Evolutionary conservation across 1,140 invertebrate species (phyloP).

Genomic region (Phortica variegata): DNA sequence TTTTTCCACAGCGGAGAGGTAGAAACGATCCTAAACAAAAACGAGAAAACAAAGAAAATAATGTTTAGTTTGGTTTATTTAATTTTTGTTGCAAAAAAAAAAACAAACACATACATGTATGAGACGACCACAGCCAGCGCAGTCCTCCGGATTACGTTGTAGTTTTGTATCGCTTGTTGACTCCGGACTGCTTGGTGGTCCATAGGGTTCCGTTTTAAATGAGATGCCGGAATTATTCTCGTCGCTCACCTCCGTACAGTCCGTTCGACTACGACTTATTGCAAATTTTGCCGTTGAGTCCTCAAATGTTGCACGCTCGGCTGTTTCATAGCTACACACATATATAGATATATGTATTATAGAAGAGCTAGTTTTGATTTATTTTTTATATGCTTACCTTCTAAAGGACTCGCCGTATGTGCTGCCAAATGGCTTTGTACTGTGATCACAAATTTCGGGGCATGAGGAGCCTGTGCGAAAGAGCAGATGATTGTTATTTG

Average conservation of each 20-base stretch:
- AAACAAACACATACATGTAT: conserved; percentile 51
- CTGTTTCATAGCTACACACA: conserved; percentile 41
- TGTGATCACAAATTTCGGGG: conserved; percentile 56
- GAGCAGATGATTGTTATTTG: conserved; percentile 54
- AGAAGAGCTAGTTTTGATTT: background rate
- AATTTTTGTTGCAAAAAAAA: background rate
- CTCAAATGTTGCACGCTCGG: conserved; percentile 48
- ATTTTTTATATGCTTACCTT: conserved; percentile 32
- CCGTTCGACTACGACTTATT: conserved; percentile 44
- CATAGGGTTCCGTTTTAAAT: conserved; percentile 55
- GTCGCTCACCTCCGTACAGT: conserved; percentile 49
- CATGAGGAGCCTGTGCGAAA: conserved; percentile 55
- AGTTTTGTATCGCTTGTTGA: conserved; percentile 48
- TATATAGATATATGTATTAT: background rate
- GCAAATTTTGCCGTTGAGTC: conserved; percentile 49
- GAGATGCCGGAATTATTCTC: conserved; percentile 53
- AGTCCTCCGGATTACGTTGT: conserved; percentile 46
- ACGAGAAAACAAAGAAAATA: conserved; percentile 12
- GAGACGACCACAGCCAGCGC: conserved; percentile 55
- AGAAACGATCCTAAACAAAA: conserved; percentile 75
- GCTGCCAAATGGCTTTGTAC: conserved; percentile 53
- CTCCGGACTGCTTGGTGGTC: conserved; percentile 54
- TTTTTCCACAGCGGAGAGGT: conserved; percentile 88
- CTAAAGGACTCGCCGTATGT: conserved; percentile 52
- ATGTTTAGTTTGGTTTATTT: conserved; percentile 3